Conservation (phyloP, 2,888 invertebrate genomes). For the Notodonta dromedarius region DNA sequence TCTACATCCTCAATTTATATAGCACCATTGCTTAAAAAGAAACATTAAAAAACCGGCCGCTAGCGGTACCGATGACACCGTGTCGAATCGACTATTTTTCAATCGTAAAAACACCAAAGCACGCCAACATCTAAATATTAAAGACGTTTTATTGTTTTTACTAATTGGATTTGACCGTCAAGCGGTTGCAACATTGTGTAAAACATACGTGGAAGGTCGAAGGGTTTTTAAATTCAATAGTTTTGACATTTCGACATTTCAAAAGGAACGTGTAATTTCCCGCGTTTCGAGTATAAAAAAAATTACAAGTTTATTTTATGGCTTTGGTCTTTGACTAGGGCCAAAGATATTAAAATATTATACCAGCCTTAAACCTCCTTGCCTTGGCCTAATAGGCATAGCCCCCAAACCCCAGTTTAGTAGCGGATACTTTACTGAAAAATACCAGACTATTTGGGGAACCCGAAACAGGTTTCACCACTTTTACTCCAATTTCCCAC, state of each 20-base stretch:
- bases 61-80: constrained; percentile 40
- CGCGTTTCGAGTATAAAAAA: too few relatives aligned
- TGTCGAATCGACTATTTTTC: constrained; percentile 58
- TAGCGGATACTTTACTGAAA: too few relatives aligned
- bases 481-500: too few relatives aligned
- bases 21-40: constrained; percentile 13
- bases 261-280: not conserved
- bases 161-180: constrained; percentile 49
- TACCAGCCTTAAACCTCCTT: too few relatives aligned
- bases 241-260: constrained; percentile 4
- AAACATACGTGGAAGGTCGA: constrained; percentile 6
- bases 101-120: constrained; percentile 50
- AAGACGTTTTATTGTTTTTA: constrained; percentile 55
- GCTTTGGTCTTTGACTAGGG: too few relatives aligned
- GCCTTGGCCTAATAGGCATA: too few relatives aligned
- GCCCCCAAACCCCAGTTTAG: too few relatives aligned
- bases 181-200: constrained; percentile 6
- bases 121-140: constrained; percentile 54
- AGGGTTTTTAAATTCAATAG: constrained; percentile 1
- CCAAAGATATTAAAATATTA: too few relatives aligned
- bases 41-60: constrained; percentile 24
- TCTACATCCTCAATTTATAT: constrained; percentile 3
- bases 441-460: too few relatives aligned
- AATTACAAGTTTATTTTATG: too few relatives aligned
- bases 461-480: too few relatives aligned